phyloP scores from a whole-genome alignment of 2,888 invertebrate species.

The Cephonodes hylas region DNA sequence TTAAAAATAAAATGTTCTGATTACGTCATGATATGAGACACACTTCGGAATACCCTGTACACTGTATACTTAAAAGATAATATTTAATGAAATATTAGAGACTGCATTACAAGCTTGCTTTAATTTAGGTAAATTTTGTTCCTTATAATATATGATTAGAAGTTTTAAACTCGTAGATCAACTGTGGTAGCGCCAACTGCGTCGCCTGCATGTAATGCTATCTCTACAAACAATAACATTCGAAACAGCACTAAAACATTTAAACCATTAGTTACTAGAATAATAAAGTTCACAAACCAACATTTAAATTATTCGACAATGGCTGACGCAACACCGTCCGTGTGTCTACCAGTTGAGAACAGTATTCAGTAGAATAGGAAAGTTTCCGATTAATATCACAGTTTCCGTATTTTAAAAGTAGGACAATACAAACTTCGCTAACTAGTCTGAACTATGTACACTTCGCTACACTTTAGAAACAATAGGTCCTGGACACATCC shows the following conservation, averaged over 20 bases:
- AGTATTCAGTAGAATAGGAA: slow-evolving; percentile 62
- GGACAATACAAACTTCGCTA: slow-evolving; percentile 65
- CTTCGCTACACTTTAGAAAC: slow-evolving; percentile 77
- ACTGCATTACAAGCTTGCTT: no score
- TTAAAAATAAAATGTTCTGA: not conserved
- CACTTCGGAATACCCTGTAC: not conserved
- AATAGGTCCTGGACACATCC: slow-evolving; percentile 80
- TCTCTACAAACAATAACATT: not conserved
- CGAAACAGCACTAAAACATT: not conserved
- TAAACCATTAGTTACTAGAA: not conserved
- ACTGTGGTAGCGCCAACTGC: not conserved
- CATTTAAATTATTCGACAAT: not conserved
- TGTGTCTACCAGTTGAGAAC: slow-evolving; percentile 58
- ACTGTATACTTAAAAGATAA: not conserved
- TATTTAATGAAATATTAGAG: not conserved
- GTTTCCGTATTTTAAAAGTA: slow-evolving; percentile 77
- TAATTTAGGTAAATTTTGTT: not conserved
- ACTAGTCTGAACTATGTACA: slow-evolving; percentile 54
- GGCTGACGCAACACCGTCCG: slow-evolving; percentile 26
- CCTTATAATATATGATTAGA: not conserved
- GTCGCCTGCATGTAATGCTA: not conserved
- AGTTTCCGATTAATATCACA: slow-evolving; percentile 79
- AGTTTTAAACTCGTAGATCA: not conserved
- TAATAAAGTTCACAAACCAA: not conserved
- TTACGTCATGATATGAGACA: not conserved